Percentiles rank a stretch among this genome's conserved stretches.
Conservation (phyloP, 2,113 vertebrate species). For the Anthoscopus minutus region DNA sequence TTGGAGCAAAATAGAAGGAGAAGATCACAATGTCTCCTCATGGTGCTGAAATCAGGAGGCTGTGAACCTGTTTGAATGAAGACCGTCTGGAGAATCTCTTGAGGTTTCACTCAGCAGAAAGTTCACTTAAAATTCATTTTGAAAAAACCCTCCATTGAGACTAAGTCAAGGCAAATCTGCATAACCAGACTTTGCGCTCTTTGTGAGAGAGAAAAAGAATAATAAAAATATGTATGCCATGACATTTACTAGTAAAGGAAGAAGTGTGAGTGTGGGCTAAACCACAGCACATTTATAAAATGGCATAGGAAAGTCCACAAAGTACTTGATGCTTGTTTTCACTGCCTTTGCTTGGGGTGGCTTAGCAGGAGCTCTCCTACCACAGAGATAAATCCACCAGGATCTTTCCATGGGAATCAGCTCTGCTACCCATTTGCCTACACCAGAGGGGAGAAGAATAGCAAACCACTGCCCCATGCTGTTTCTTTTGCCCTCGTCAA, state of each 20-base stretch:
- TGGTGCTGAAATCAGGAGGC: not conserved
- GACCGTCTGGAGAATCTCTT: not conserved
- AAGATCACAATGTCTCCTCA: not conserved
- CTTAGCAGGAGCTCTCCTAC: not conserved
- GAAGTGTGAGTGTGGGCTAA: not conserved
- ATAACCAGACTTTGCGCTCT: not conserved
- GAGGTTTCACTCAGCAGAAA: not conserved
- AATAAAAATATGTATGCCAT: not conserved
- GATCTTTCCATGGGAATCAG: not conserved
- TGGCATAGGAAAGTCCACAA: not conserved
- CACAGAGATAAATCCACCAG: constrained; percentile 2
- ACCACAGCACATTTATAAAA: not conserved
- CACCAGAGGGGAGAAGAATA: not conserved
- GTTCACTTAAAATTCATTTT: not conserved
- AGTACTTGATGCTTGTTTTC: not conserved
- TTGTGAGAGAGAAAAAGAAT: not conserved
- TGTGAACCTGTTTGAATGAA: constrained; percentile 20
- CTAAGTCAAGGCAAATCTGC: not conserved
- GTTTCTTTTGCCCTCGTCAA: not conserved
- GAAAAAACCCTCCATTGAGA: not conserved
- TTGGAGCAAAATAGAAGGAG: not conserved
- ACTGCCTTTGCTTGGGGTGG: not conserved
- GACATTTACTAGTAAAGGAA: not conserved
- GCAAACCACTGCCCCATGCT: not conserved
- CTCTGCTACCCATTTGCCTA: not conserved